Conservation (phyloP, 2,113 vertebrate genomes). For the Podiceps cristatus region DNA sequence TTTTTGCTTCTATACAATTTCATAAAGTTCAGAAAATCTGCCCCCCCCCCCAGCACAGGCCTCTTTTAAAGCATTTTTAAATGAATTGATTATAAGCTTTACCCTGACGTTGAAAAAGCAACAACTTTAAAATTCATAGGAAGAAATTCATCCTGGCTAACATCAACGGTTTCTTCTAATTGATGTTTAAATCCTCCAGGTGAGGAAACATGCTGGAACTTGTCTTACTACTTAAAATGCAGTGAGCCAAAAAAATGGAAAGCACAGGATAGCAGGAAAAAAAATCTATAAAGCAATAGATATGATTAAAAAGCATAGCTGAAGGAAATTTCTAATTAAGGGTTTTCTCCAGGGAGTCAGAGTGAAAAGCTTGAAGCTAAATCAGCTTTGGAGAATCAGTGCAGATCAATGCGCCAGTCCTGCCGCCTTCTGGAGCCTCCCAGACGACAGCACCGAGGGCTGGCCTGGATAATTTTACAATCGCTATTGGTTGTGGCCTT, state of each 20-base stretch:
- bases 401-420: not conserved
- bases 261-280: not conserved
- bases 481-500: not conserved
- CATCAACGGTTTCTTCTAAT: not conserved
- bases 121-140: not conserved
- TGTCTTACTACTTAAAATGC: not conserved
- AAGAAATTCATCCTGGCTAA: not conserved
- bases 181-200: not conserved
- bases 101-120: not conserved
- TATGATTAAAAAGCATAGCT: constrained; percentile 31
- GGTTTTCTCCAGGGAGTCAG: not conserved
- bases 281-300: not conserved
- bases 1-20: not conserved
- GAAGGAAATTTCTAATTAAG: constrained; percentile 39
- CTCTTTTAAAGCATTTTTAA: not conserved
- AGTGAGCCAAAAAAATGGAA: not conserved
- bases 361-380: not conserved
- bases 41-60: not conserved
- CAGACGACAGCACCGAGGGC: rapidly evolving
- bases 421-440: not conserved
- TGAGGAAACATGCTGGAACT: not conserved
- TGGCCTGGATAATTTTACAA: not conserved
- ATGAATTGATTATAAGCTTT: not conserved
- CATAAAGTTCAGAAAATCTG: not conserved
- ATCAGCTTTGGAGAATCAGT: not conserved